Conservation (phyloP, 2,797 vertebrate genomes). For the Forpus xanthops region DNA sequence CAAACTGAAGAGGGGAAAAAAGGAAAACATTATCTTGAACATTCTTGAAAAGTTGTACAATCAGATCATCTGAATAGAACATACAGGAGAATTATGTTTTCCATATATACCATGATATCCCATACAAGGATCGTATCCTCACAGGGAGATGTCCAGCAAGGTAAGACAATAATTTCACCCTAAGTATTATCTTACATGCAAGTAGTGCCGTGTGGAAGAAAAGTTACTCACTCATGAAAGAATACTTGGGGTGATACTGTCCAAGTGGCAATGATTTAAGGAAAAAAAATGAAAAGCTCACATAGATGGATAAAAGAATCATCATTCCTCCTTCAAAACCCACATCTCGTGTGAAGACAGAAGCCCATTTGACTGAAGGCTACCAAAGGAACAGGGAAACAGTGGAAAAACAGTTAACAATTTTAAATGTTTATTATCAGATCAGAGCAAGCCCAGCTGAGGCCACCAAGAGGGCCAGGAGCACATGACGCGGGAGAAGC, state of each 20-base stretch:
- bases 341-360: neutral
- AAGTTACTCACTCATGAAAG: neutral
- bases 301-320: neutral
- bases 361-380: neutral
- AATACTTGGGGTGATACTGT: neutral
- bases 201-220: neutral
- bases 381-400: neutral
- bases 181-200: neutral
- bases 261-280: neutral
- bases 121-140: neutral
- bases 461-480: constrained; percentile 37
- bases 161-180: neutral
- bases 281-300: neutral
- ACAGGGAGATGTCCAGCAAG: neutral
- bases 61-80: neutral
- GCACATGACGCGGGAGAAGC: neutral
- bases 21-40: neutral
- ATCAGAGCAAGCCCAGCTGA: constrained; percentile 15
- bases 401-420: neutral
- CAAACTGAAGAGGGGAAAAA: neutral
- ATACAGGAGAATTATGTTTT: neutral
- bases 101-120: neutral
- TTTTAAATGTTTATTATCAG: constrained; percentile 35
- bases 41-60: neutral
- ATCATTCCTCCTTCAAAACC: neutral